These are phyloP conservation scores for Lophura nycthemera DNA, from an alignment of 2,113 vertebrate species.

Conservation along the genomic window DNA sequence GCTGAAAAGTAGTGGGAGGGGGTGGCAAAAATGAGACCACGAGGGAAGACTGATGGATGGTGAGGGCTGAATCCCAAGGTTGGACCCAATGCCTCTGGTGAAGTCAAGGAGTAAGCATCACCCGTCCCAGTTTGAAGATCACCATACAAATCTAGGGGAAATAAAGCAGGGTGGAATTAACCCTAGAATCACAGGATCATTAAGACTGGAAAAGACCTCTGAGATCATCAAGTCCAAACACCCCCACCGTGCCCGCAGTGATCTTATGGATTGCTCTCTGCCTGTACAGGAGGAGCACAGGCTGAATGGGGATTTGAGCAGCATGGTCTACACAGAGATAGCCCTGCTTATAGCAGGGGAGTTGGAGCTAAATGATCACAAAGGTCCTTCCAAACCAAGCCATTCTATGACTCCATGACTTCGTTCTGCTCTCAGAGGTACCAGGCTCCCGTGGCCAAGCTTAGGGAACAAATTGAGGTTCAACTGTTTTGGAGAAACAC, in stretches of 20 bases:
- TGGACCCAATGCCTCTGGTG: not conserved
- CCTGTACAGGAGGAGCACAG: not conserved
- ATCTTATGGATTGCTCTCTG: not conserved
- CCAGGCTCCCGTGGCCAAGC: not conserved
- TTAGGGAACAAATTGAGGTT: not conserved
- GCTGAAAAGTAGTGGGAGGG: accelerated
- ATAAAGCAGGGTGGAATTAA: not conserved
- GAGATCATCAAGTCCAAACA: too few relatives aligned
- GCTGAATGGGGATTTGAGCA: too few relatives aligned
- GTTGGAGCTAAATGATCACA: too few relatives aligned
- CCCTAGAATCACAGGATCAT: too few relatives aligned
- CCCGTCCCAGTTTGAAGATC: not conserved
- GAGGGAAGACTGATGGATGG: not conserved
- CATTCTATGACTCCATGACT: too few relatives aligned
- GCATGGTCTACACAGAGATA: too few relatives aligned
- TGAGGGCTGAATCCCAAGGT: not conserved
- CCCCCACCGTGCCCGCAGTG: too few relatives aligned
- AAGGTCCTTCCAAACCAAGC: too few relatives aligned
- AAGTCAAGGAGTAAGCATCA: not conserved
- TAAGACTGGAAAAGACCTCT: too few relatives aligned
- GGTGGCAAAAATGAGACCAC: not conserved
- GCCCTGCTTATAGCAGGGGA: too few relatives aligned
- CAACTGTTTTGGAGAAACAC: not conserved
- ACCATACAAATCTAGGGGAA: not conserved
- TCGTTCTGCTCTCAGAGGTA: not conserved